Evolutionary conservation across 2,888 invertebrate species (phyloP), one percentile per base, ranked within the genome.

Genomic region (Rhabditophanes sp.): DNA sequence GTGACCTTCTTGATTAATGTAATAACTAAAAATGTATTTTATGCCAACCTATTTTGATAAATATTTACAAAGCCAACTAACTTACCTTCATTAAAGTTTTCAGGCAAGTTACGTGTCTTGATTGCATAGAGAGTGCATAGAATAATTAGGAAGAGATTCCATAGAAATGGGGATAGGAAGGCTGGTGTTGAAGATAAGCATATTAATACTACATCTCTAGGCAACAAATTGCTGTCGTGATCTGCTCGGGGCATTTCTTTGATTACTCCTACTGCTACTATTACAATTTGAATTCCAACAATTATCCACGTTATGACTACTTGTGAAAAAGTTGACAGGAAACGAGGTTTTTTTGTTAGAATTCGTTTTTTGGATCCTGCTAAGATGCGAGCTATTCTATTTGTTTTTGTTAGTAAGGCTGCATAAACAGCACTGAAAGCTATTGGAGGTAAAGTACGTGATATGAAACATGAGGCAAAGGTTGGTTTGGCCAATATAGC

Each of bases 361-460:
- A 90, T 88, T 15, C 85, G 81, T 59, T 81, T 80, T 65, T 85
- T 87, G 61, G 85, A 82, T n/a, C 88, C 87, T 66, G 87, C 84
- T 69, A 93, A 82, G 65, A 93, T 93, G 29, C 93, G 73, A 0
- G 88, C 80, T 45, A 96, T 96, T 33, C 93, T 73, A 70, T 90
- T 93, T 8, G 93, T 93, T 73, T 93, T 93, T 30, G 93, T 93
- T 33, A 93, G 74, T 18, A 96, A 73, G 1, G 93, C 85, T 0
- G 87, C 87, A 70, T 93, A 93, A 24, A 96, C 85, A 28, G 93
- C 80, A 1, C 88, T 83, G 71, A 96, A 93, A 64, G 87, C 84
- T 66, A 90, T 80, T 3, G 85, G 87, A 0, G 85, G 79, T 67
- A 90, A 80, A 44, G 85, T 76, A 21, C 85, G 79, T 63, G 87